Evolutionary conservation across 2,113 vertebrate genomes (phyloP), one percentile per base, ranked within the genome.

Genomic region (Chamaea fasciata): DNA sequence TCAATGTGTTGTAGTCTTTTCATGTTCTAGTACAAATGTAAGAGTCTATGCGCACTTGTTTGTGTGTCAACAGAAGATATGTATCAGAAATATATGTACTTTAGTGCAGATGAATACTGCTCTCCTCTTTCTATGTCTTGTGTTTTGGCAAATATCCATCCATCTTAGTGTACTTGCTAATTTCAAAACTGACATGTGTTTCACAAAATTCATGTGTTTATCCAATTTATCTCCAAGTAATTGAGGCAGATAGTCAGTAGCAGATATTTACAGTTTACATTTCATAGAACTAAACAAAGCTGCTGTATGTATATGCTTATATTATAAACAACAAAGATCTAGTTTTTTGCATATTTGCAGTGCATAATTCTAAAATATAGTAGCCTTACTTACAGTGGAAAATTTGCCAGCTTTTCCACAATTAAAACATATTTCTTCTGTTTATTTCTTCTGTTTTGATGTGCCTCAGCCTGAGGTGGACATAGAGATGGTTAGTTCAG

Each of bases 251-350:
- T 77, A 89, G 49, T 60, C 49, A 60, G 33, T 84, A 78, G 41
- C 74, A 90, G 39, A 19, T 95, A 83, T 73, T 93, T 92, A 50
- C 85, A 93, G 63, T 94, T 97, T 86, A 41, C 8, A 9, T 95
- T 96, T 94, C 94, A 79, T 11, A 75, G 37, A 94, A n/a, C 53
- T 92, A 80, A 96, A 97, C 76, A 96, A 97, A 88, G 82, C 92
- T 92, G 52, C 64, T 69, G 0, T n/a, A 60, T 60, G 46, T 69
- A n/a, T 87, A n/a, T 87, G 52, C 79, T 96, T 97, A 69, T 80
- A 91, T 91, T 96, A 76, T 92, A 95, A 97, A 80, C 42, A 77
- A 96, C 39, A 63, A 70, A 86, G 55, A 44, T 49, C 16, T 93
- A 10, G 83, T 79, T 97, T 96, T 56, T 47, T 67, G 33, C 13